Evolutionary conservation across 2,888 invertebrate species (phyloP).

Genomic region (Phrixothrix hirtus): DNA sequence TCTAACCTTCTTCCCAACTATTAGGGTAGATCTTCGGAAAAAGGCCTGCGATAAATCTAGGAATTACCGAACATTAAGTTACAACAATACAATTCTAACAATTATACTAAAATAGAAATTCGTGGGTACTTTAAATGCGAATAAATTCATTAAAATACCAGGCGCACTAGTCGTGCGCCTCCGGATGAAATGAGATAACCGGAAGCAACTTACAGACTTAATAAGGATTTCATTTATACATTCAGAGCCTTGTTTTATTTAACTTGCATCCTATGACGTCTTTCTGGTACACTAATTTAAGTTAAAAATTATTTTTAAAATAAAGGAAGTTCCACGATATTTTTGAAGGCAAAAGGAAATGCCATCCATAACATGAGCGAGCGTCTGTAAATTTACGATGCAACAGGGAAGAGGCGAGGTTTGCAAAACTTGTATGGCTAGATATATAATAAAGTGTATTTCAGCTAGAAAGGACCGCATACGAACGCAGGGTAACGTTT

Average conservation of each 20-base stretch:
- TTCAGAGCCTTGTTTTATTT: conserved; percentile 16
- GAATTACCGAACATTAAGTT: too few relatives aligned
- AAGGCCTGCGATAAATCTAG: too few relatives aligned
- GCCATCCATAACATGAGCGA: conserved; percentile 17
- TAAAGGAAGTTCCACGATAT: conserved; percentile 22
- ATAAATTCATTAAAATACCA: too few relatives aligned
- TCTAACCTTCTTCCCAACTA: too few relatives aligned
- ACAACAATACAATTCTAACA: too few relatives aligned
- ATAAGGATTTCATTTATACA: conserved; percentile 22
- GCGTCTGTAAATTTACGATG: conserved; percentile 8
- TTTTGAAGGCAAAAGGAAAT: conserved; percentile 22
- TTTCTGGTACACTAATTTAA: too few relatives aligned
- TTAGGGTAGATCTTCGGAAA: too few relatives aligned
- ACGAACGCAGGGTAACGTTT: conserved; percentile 16
- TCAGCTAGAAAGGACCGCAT: conserved; percentile 9
- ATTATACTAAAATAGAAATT: too few relatives aligned
- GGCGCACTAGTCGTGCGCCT: conserved; percentile 10
- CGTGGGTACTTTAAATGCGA: too few relatives aligned
- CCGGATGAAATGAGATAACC: conserved; percentile 24
- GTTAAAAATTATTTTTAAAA: too few relatives aligned
- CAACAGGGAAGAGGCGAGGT: conserved; percentile 8
- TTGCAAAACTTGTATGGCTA: conserved; percentile 13
- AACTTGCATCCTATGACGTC: conserved; percentile 19
- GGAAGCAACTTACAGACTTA: conserved; percentile 23
- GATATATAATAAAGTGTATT: conserved; percentile 5